Base-by-base conservation (phyloP, 2,888 invertebrate species). In the Argyresthia albistria region DNA sequence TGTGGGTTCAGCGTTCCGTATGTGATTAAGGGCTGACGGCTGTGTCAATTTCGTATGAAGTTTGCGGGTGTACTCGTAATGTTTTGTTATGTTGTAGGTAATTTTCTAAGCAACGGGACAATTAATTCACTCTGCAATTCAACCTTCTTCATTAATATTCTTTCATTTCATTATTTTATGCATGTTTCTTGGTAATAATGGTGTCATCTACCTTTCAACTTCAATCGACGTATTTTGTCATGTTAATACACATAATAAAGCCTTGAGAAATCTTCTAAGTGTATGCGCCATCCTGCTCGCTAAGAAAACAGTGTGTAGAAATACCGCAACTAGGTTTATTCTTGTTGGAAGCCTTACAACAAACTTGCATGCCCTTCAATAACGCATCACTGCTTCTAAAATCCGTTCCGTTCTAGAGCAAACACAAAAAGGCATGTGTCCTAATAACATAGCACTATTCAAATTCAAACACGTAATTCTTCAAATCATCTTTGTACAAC, bases 361-460 rank as follows among this genome's bases (percentile, higher is more conserved):
- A 47, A 52, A 11, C 43, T n/a, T 60, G 39, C 45, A 45, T 25
- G 25, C 25, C 25, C 25, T 25, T 25, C 25, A 45, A 14, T 9
- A 45, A 72, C 68, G 83, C 72, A 70, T 67, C 72, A 70, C 65
- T 76, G 80, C 65, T 63, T 77, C 75, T 64, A 60, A 69, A 77
- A 73, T 66, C 58, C 69, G 74, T 84, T 80, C 80, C 79, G 71
- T 60, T 73, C 73, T 70, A 80, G 80, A 73, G 69, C 81, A 86
- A 76, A 80, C 65, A 83, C 77, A 86, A 83, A 79, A 78, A 64
- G 70, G 71, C 74, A 73, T 73, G 75, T 76, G 74, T 73, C 70
- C 70, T 80, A 82, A 83, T 83, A 70, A 77, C 64, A 72, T 56
- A 60, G 54, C 57, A 57, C 55, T 25, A 25, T 25, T 25, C 25